Conservation (phyloP, 2,113 vertebrate species). For the Sakesphorus luctuosus region DNA sequence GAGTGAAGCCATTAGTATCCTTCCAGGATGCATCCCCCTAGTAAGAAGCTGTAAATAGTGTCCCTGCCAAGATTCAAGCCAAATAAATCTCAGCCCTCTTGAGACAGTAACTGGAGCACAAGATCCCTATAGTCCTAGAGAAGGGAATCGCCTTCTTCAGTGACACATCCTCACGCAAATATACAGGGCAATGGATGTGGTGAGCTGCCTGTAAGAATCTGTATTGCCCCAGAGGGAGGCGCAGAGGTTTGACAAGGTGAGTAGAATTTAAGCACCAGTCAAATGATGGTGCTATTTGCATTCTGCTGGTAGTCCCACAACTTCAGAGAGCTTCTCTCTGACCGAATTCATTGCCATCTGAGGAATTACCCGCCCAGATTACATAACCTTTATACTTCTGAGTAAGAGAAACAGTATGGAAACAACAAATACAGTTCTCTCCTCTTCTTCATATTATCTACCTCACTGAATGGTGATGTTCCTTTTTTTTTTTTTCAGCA, state of each 20-base stretch:
- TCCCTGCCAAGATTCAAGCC: not conserved
- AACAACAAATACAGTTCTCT: not conserved
- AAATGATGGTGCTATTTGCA: not conserved
- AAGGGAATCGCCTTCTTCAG: not conserved
- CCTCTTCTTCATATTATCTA: not conserved
- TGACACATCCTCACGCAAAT: not conserved
- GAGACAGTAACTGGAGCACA: not conserved
- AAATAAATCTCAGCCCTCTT: not conserved
- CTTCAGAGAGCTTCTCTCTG: not conserved
- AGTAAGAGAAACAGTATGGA: not conserved
- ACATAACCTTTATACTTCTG: not conserved
- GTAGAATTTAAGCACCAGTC: not conserved
- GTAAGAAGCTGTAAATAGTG: not conserved
- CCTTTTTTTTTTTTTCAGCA: not conserved
- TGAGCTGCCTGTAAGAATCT: not conserved
- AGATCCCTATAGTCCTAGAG: not conserved
- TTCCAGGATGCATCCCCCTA: not conserved
- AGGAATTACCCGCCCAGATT: not conserved
- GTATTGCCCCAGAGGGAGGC: not conserved
- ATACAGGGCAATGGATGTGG: not conserved
- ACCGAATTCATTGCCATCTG: not conserved
- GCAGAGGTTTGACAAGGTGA: not conserved
- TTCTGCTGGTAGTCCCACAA: not conserved
- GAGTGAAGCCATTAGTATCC: not conserved
- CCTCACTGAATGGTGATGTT: not conserved